Base-by-base conservation (phyloP, 2,113 vertebrate genomes). In the Sylvietta virens region DNA sequence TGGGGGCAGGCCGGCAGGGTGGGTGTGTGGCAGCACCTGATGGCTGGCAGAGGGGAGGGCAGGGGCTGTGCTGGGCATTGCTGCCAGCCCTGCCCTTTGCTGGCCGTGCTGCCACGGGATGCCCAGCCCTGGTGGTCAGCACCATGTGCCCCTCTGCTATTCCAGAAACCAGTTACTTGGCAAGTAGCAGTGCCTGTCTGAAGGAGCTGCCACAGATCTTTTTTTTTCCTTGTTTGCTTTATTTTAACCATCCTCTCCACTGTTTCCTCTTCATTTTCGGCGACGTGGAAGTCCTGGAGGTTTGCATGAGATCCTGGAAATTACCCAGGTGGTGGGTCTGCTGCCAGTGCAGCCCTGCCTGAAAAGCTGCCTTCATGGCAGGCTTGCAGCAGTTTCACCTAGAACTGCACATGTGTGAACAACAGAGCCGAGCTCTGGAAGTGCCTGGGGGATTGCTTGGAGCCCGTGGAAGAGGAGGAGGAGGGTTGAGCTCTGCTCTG, bases 361-460 rank as follows among this genome's bases (percentile, higher is more conserved):
- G 77, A 81, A 92, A 92, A 94, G 81, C 79, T 53, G 24, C 62
- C 81, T 95, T 92, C 79, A 17, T 62, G 64, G 58, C 26, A 3
- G 91, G 60, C 54, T 86, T 74, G 62, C 66, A 80, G 35, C 3
- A 2, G 53, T 88, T 83, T 95, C 86, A 81, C 85, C 86, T 92
- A 95, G 73, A 94, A 31, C 67, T 85, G 87, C 92, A 95, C 91
- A 94, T 94, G 90, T 90, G 88, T 66, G 89, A 83, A 60, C 47
- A 60, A 20, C 50, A 7, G 78, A 86, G 91, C 70, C 78, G 53
- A 66, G 76, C 92, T 94, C 94, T 95, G 64, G 79, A 42, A 71
- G 88, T 28, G 6, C 44, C 31, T 2, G 0, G 58, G 65, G 66
- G 61, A 44, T 50, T 53, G 47, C 58, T 89, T 4, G 2, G 19